Conservation (phyloP, 2,113 vertebrate genomes). For the Promerops cafer region DNA sequence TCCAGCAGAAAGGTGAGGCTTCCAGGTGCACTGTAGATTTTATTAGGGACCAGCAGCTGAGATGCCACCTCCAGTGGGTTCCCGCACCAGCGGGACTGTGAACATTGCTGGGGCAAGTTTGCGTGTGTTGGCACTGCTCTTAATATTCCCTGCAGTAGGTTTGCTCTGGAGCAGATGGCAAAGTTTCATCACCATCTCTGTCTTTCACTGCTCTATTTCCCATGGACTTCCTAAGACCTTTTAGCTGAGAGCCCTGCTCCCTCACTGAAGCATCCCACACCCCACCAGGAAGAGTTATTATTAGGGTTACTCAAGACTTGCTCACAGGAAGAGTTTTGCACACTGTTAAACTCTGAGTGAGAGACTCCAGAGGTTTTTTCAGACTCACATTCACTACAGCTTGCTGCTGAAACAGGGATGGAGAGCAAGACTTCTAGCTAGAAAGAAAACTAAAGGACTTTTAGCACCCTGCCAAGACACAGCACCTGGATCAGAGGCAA, state of each 20-base stretch:
- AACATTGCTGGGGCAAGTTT: neutral
- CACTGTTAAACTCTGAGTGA: neutral
- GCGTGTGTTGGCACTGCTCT: neutral
- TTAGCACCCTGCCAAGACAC: neutral
- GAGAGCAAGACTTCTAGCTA: neutral
- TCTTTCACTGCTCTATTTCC: neutral
- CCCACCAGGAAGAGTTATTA: neutral
- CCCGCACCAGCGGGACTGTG: neutral
- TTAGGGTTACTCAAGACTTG: neutral
- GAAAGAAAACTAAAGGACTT: neutral
- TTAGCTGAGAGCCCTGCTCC: neutral
- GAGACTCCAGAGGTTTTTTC: neutral
- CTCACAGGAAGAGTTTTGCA: neutral
- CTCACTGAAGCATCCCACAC: neutral
- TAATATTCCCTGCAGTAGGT: neutral
- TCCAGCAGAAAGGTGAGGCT: neutral
- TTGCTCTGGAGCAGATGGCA: conserved; percentile 7
- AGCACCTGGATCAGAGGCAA: neutral
- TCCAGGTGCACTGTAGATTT: neutral
- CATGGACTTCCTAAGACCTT: neutral
- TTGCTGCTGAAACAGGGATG: neutral
- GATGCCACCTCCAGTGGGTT: neutral
- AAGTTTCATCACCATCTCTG: neutral
- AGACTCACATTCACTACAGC: neutral
- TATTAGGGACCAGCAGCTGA: neutral